Base-by-base conservation (phyloP, 92 coral and sea anemone species). In the Epizoanthus stellaris region DNA sequence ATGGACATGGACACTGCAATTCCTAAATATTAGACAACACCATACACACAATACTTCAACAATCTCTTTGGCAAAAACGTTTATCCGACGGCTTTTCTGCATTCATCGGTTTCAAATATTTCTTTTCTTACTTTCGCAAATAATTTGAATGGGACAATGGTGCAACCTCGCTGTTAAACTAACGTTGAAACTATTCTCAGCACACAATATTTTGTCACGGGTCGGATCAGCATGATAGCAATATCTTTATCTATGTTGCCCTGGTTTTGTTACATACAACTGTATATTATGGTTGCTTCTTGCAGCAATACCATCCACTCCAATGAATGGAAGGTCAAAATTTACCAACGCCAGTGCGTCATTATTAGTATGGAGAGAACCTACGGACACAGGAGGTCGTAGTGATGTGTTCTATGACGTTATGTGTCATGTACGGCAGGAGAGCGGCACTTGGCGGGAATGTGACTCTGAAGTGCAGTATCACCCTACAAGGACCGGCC, bases 331-430 rank as follows among this genome's bases (percentile, higher is more conserved):
- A 3, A 17, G 4, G 54, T 13, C 62, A 3, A 57, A 52, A 76
- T 59, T 58, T 56, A 30, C 9, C 68, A 76, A 76, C 69, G 66
- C 67, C 38, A 76, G 67, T 16, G 68, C 81, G 6, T 10, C 4
- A 59, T 36, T 52, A 23, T 39, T 76, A 36, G 68, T 58, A 30
- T 76, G 81, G 81, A 76, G n/a, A 39, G 16, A 38, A 34, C 81
- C 81, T 0, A 10, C 0, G 30, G 54, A 76, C 68, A 58, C 38
- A 6, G 81, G 81, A 58, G 81, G 81, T 34, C 81, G 81, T 11
- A 59, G 54, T 1, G 81, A 76, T 10, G 38, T 76, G 69, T 76
- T 76, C 67, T 76, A 76, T 54, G 81, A 76, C 16, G 4, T 76
- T 38, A 38, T 16, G 17, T 76, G 81, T 76, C 15, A 5, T 5